Conservation (phyloP, 2,113 vertebrate genomes). For the Baryphthengus martii region DNA sequence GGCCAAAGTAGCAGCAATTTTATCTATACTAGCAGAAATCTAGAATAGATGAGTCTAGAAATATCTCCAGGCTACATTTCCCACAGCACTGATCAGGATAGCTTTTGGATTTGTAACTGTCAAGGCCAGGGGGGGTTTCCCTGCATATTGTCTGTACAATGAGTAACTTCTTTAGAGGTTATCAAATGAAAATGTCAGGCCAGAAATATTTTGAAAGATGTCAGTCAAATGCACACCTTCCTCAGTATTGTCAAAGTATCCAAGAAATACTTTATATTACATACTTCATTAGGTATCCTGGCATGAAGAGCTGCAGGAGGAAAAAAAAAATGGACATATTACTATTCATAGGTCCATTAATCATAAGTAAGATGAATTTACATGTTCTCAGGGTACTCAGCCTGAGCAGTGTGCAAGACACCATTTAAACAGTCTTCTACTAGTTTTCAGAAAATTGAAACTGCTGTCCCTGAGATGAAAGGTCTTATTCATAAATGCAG, state of each 20-base stretch:
- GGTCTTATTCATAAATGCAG: conserved; percentile 18
- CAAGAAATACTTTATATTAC: not conserved
- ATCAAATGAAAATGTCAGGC: not conserved
- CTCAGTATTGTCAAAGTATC: not conserved
- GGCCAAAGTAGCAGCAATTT: not conserved
- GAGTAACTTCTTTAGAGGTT: not conserved
- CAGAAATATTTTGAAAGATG: not conserved
- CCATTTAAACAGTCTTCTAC: not conserved
- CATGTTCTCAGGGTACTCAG: not conserved
- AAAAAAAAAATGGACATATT: not conserved
- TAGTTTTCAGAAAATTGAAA: not conserved
- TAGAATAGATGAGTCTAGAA: not conserved
- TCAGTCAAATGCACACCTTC: not conserved
- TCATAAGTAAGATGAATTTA: conserved; percentile 8
- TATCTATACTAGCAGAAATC: not conserved
- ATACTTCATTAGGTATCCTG: not conserved
- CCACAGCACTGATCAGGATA: not conserved
- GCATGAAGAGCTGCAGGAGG: not conserved
- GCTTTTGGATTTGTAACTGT: not conserved
- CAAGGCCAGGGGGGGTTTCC: not conserved
- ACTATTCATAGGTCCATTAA: not conserved
- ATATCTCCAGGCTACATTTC: not conserved
- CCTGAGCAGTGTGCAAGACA: not conserved
- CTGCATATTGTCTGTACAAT: not conserved
- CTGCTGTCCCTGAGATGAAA: conserved; percentile 16